Conservation (phyloP, 2,797 vertebrate genomes). For the Lagorchestes hirsutus region DNA sequence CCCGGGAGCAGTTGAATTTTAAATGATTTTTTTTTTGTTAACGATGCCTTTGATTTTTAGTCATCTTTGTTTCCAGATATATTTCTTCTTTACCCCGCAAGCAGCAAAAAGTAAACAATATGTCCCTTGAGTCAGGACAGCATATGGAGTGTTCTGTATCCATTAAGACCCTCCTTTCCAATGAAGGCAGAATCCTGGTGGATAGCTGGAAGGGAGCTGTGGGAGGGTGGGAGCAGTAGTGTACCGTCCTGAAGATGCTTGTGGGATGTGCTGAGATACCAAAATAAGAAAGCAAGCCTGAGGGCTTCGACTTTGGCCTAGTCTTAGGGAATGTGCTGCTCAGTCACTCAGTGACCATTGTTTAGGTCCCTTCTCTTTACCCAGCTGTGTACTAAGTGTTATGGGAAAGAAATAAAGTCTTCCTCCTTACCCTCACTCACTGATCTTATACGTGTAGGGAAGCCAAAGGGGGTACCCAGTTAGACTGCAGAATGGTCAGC, state of each 20-base stretch:
- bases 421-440: neutral
- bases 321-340: neutral
- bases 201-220: no score
- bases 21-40: no score
- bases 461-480: neutral
- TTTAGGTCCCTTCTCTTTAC: neutral
- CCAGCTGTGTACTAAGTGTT: neutral
- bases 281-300: neutral
- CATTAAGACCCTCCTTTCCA: neutral
- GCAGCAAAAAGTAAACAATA: no score
- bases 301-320: neutral
- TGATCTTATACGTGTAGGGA: neutral
- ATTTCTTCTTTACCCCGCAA: neutral
- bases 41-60: neutral
- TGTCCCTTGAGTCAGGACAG: neutral
- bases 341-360: neutral
- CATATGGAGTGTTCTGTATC: neutral
- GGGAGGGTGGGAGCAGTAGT: neutral
- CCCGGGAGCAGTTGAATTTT: neutral
- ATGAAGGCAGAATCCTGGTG: neutral
- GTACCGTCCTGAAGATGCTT: neutral
- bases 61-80: neutral
- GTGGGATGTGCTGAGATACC: neutral
- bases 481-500: neutral
- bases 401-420: neutral